Evolutionary conservation across 2,888 invertebrate species (phyloP).

Genomic region (Pasiphila rectangulata): DNA sequence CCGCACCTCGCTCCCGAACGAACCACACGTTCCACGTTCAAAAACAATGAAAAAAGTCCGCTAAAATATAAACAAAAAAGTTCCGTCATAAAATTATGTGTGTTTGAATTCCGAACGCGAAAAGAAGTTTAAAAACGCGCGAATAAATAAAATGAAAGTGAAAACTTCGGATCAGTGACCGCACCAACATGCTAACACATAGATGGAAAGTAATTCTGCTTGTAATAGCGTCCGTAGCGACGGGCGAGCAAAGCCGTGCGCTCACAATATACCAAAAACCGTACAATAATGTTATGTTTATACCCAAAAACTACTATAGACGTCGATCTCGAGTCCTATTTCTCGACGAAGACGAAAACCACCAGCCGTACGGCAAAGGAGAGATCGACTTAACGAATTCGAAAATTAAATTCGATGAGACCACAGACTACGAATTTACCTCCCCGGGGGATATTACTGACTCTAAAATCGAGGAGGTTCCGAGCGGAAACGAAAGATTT

Average conservation of each 20-base stretch:
- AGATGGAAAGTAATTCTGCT: conserved; percentile 76
- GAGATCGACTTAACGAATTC: conserved; percentile 70
- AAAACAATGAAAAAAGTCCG: conserved; percentile 43
- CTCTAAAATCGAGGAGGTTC: conserved; percentile 40
- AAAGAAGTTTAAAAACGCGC: conserved; percentile 25
- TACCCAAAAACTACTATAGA: conserved; percentile 58
- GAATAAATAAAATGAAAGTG: conserved; percentile 67
- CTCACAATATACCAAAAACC: conserved; percentile 61
- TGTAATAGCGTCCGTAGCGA: conserved; percentile 56
- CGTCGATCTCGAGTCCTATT: conserved; percentile 56
- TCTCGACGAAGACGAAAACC: conserved; percentile 64
- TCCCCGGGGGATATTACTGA: conserved; percentile 50
- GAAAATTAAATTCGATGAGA: conserved; percentile 76
- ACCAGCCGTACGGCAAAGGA: conserved; percentile 59
- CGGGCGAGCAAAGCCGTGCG: conserved; percentile 68
- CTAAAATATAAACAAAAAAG: conserved; percentile 30
- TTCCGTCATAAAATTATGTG: conserved; percentile 42
- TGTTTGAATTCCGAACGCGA: conserved; percentile 36
- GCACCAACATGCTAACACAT: conserved; percentile 71
- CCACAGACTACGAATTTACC: conserved; percentile 69
- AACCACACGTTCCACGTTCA: conserved; percentile 35
- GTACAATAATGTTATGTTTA: conserved; percentile 63
- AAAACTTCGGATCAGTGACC: conserved; percentile 68
- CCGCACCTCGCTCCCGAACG: conserved; percentile 33
- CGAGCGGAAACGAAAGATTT: conserved; percentile 65